Evolutionary conservation across 2,888 invertebrate genomes (phyloP).

Genomic region (Thereva nobilitata): DNA sequence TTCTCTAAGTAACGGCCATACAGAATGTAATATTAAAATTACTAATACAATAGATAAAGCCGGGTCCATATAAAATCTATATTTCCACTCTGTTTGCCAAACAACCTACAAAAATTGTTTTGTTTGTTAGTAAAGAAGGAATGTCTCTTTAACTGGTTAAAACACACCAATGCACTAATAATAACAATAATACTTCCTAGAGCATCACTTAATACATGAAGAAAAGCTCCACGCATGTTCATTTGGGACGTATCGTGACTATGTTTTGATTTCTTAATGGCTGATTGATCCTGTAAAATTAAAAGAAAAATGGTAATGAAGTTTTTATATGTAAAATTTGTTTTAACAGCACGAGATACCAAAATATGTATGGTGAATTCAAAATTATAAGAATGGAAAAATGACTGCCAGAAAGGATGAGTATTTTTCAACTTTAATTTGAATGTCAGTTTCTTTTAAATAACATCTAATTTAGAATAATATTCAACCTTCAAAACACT

Average conservation of each 20-base stretch:
- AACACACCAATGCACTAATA: conserved; percentile 65
- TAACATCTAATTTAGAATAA: too few relatives aligned
- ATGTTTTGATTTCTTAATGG: conserved; percentile 49
- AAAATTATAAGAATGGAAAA: too few relatives aligned
- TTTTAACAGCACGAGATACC: too few relatives aligned
- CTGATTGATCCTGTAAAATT: conserved; percentile 19
- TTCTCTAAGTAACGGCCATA: conserved; percentile 90
- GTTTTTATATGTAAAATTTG: neutral
- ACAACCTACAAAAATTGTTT: conserved; percentile 60
- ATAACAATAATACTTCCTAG: conserved; percentile 80
- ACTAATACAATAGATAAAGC: conserved; percentile 89
- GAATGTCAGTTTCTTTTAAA: too few relatives aligned
- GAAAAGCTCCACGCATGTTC: conserved; percentile 99
- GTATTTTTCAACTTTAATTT: too few relatives aligned
- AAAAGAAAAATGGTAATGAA: neutral
- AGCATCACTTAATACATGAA: conserved; percentile 96
- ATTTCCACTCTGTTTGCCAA: conserved; percentile 80
- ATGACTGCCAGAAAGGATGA: too few relatives aligned
- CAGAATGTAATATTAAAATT: conserved; percentile 80
- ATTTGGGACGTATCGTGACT: conserved; percentile 76
- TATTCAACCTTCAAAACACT: too few relatives aligned
- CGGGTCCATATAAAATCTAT: conserved; percentile 90
- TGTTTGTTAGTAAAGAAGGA: conserved; percentile 2
- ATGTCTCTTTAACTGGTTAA: conserved; percentile 45
- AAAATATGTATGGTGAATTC: too few relatives aligned